These are phyloP conservation scores for Galerucella pusilla DNA, from an alignment of 2,888 invertebrate species.

Conservation along the genomic window DNA sequence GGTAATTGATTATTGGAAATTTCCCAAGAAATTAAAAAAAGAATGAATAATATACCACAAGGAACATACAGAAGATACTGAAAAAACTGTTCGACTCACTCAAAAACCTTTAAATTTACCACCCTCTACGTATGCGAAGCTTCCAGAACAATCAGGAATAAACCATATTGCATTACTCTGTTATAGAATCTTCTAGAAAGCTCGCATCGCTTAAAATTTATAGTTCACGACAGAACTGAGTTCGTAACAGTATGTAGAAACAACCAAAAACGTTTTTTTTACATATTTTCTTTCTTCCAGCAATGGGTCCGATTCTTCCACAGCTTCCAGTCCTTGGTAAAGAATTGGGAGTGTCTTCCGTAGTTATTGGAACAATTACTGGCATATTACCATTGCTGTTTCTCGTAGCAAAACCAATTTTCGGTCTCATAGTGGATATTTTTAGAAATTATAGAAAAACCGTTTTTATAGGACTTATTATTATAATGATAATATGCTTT, in stretches of 20 bases:
- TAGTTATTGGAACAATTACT: slow-evolving; percentile 81
- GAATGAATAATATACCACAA: no score
- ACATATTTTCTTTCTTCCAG: slow-evolving; percentile 65
- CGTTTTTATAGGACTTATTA: slow-evolving; percentile 76
- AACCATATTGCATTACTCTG: no score
- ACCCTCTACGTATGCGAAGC: no score
- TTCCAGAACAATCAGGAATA: no score
- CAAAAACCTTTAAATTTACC: no score
- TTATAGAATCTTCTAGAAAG: no score
- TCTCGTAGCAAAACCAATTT: slow-evolving; percentile 79
- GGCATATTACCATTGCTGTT: slow-evolving; percentile 81
- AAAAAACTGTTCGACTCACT: no score
- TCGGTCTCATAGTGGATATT: slow-evolving; percentile 81
- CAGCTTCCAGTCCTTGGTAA: slow-evolving; percentile 82
- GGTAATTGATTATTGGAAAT: no score
- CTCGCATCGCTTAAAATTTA: no score
- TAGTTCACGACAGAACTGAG: no score
- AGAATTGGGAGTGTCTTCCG: slow-evolving; percentile 80
- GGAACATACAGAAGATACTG: no score
- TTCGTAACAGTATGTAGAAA: background rate
- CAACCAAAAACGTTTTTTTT: background rate
- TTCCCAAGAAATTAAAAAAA: no score
- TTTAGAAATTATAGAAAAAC: slow-evolving; percentile 76
- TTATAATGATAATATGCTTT: slow-evolving; percentile 74
- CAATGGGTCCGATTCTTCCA: slow-evolving; percentile 83